A percentile compares a stretch with the other conserved stretches of the same genome.
Conservation (phyloP, 2,888 invertebrate species). For the Chorisops tibialis region DNA sequence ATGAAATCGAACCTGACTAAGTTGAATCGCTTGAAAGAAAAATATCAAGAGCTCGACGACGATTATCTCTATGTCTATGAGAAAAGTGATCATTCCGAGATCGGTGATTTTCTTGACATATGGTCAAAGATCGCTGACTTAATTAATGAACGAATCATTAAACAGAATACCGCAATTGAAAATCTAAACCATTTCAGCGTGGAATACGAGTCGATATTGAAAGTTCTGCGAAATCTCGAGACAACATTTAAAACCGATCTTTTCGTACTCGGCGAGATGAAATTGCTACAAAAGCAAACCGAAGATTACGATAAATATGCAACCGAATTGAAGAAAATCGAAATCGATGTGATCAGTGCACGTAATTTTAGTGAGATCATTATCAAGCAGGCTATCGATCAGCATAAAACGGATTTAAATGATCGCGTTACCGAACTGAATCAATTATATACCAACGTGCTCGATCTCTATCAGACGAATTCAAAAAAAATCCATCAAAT, state of each 20-base stretch:
- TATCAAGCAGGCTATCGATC: constrained; percentile 45
- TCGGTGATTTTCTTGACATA: constrained; percentile 41
- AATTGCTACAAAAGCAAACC: constrained; percentile 32
- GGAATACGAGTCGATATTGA: constrained; percentile 45
- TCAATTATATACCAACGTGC: constrained; percentile 44
- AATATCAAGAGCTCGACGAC: constrained; percentile 40
- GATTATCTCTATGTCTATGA: constrained; percentile 40
- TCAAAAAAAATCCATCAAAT: constrained; percentile 43
- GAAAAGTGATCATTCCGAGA: constrained; percentile 36
- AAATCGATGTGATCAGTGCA: constrained; percentile 52
- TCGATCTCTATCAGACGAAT: constrained; percentile 43
- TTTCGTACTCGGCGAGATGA: constrained; percentile 38
- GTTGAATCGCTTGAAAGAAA: constrained; percentile 44
- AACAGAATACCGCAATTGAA: constrained; percentile 51
- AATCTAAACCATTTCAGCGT: constrained; percentile 49
- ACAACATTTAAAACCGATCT: constrained; percentile 33
- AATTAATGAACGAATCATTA: constrained; percentile 48
- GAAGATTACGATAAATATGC: constrained; percentile 37
- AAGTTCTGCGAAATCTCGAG: constrained; percentile 34
- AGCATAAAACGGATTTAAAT: constrained; percentile 42
- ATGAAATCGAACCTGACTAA: constrained; percentile 47
- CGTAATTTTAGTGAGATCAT: constrained; percentile 51
- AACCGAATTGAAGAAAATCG: constrained; percentile 49
- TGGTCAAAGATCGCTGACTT: constrained; percentile 47
- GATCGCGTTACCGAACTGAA: constrained; percentile 45